A percentile compares a stretch with the other conserved stretches of the same genome.
Evolutionary conservation across 2,888 invertebrate species (phyloP).

Genomic region (Ectobius pallidus): DNA sequence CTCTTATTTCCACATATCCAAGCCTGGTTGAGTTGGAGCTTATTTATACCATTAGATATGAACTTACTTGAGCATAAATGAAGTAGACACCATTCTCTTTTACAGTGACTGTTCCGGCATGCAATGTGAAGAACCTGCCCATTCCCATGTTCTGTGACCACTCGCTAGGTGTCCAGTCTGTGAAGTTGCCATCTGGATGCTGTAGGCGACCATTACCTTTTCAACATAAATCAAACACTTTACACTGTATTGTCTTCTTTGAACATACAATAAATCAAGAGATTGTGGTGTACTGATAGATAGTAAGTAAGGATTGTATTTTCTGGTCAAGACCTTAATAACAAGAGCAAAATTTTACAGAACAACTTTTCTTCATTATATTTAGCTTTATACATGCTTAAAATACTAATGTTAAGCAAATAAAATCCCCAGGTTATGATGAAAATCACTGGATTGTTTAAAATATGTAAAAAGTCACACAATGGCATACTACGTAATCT

Average conservation of each 20-base stretch:
- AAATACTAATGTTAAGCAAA: background rate
- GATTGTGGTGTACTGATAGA: background rate
- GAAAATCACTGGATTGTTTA: background rate
- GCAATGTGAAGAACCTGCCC: conserved; percentile 65
- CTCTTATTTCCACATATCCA: too few relatives aligned
- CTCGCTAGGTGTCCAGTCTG: conserved; percentile 68
- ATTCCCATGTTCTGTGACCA: conserved; percentile 68
- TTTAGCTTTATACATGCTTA: too few relatives aligned
- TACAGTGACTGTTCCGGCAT: conserved; percentile 69
- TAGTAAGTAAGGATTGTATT: background rate
- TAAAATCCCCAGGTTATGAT: background rate
- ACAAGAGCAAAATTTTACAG: too few relatives aligned
- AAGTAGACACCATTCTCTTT: conserved; percentile 76
- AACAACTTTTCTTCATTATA: too few relatives aligned
- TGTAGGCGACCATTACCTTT: conserved; percentile 72
- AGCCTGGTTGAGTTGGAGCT: too few relatives aligned
- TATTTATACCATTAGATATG: too few relatives aligned
- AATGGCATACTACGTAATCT: too few relatives aligned
- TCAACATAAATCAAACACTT: too few relatives aligned
- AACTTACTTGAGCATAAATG: conserved; percentile 72
- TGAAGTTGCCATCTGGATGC: conserved; percentile 66
- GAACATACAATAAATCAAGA: background rate
- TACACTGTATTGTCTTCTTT: background rate
- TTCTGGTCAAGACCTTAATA: background rate
- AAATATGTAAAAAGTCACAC: background rate